Evolutionary conservation across 2,797 vertebrate genomes (phyloP).

Genomic region (Trichosurus vulpecula): DNA sequence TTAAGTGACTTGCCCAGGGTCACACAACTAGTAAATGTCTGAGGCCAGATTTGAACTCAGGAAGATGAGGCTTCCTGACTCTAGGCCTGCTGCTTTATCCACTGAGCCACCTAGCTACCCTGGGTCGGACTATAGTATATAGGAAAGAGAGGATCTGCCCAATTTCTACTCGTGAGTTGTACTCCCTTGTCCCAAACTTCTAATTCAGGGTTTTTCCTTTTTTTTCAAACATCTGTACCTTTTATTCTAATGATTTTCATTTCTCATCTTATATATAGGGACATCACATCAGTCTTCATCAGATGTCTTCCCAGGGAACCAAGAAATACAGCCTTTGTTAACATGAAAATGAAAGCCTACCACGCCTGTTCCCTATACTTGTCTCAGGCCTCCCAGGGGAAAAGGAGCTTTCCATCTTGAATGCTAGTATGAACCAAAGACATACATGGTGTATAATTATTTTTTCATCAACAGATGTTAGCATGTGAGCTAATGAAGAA

Average conservation of each 20-base stretch:
- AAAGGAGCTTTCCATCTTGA: conserved; percentile 26
- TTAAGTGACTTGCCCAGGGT: neutral
- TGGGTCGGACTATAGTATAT: neutral
- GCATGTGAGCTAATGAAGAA: conserved; percentile 48
- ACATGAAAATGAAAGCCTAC: neutral
- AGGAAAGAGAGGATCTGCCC: neutral
- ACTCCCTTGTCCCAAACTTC: neutral
- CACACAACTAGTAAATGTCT: neutral
- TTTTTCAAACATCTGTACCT: neutral
- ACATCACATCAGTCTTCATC: conserved; percentile 61
- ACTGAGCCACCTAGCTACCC: neutral
- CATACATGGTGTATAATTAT: conserved; percentile 13
- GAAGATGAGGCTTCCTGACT: neutral
- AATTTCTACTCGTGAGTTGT: neutral
- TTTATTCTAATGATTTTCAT: conserved; percentile 32
- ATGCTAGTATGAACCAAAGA: neutral
- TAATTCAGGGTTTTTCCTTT: neutral
- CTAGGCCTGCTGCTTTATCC: neutral
- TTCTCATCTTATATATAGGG: conserved; percentile 58
- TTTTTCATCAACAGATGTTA: conserved; percentile 60
- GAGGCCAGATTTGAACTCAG: neutral
- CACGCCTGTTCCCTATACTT: conserved; percentile 7
- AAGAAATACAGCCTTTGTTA: conserved; percentile 9
- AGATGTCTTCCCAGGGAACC: conserved; percentile 54
- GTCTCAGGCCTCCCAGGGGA: neutral